Percentiles rank a stretch among this genome's conserved stretches.
Evolutionary conservation across 1,140 invertebrate genomes (phyloP).

Genomic region (Drosophila ohnishii): DNA sequence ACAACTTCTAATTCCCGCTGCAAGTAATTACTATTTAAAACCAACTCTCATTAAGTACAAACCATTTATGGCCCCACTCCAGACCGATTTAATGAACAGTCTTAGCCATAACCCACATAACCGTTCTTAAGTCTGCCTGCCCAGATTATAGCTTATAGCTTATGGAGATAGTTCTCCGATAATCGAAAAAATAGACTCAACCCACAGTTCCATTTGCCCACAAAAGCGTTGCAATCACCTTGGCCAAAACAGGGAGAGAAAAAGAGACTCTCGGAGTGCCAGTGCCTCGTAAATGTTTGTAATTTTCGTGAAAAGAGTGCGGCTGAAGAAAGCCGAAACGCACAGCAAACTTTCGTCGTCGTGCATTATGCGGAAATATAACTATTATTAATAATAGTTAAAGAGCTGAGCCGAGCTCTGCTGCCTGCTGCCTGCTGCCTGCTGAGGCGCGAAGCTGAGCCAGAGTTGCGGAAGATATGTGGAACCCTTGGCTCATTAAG

Average conservation of each 20-base stretch:
- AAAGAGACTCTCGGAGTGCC: background rate
- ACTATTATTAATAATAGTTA: constrained; percentile 73
- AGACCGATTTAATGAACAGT: constrained; percentile 18
- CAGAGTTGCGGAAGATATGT: constrained; percentile 14
- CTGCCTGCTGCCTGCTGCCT: constrained; percentile 50
- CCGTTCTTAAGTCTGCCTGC: constrained; percentile 16
- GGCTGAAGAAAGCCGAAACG: constrained; percentile 65
- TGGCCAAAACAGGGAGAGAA: constrained; percentile 46
- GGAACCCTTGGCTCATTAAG: constrained; percentile 73
- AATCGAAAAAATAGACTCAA: constrained; percentile 2
- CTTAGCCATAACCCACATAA: constrained; percentile 10
- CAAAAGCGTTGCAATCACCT: constrained; percentile 75
- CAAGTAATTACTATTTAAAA: constrained; percentile 1
- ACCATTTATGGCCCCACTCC: constrained; percentile 8
- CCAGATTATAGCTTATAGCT: constrained; percentile 17
- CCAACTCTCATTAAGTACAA: background rate
- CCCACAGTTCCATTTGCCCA: constrained; percentile 69
- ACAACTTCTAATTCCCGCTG: too few relatives aligned
- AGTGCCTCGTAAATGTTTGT: constrained; percentile 48
- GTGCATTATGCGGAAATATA: constrained; percentile 75
- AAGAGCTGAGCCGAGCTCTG: constrained; percentile 24
- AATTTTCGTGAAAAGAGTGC: constrained; percentile 34
- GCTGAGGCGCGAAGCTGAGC: constrained; percentile 65
- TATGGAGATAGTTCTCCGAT: constrained; percentile 10
- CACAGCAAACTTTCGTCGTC: constrained; percentile 67